Conservation (phyloP, 2,797 vertebrate species). For the Pangasius djambal region DNA sequence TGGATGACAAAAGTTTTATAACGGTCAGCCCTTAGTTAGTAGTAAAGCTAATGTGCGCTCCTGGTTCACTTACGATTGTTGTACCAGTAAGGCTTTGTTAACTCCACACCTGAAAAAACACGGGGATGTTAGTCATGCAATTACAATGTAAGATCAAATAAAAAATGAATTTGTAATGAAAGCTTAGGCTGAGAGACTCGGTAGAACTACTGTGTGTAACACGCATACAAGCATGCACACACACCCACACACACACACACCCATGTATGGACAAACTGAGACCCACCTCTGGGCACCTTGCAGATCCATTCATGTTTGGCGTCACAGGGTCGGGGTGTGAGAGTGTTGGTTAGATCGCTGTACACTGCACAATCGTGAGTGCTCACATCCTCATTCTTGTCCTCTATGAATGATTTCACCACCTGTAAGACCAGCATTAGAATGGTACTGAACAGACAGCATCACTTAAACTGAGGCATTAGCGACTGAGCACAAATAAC, state of each 20-base stretch:
- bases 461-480: neutral
- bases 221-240: neutral
- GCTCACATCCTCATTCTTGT: slow-evolving; percentile 82
- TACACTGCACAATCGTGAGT: slow-evolving; percentile 84
- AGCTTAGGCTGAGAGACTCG: neutral
- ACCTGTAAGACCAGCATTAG: slow-evolving; percentile 74
- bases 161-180: neutral
- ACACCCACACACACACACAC: neutral
- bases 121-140: neutral
- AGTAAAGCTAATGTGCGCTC: neutral
- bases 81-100: slow-evolving; percentile 81
- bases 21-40: neutral
- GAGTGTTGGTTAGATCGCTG: slow-evolving; percentile 74
- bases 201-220: neutral
- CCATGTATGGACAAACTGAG: neutral
- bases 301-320: slow-evolving; percentile 93
- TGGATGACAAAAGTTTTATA: too few relatives aligned
- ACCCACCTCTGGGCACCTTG: slow-evolving; percentile 88
- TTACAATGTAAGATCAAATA: neutral
- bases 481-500: neutral
- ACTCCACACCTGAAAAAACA: slow-evolving; percentile 68
- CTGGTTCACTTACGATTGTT: slow-evolving; percentile 76
- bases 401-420: slow-evolving; percentile 84
- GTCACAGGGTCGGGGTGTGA: slow-evolving; percentile 81
- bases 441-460: neutral